Base-by-base conservation (phyloP, 2,113 vertebrate genomes). In the Nipponia nippon region DNA sequence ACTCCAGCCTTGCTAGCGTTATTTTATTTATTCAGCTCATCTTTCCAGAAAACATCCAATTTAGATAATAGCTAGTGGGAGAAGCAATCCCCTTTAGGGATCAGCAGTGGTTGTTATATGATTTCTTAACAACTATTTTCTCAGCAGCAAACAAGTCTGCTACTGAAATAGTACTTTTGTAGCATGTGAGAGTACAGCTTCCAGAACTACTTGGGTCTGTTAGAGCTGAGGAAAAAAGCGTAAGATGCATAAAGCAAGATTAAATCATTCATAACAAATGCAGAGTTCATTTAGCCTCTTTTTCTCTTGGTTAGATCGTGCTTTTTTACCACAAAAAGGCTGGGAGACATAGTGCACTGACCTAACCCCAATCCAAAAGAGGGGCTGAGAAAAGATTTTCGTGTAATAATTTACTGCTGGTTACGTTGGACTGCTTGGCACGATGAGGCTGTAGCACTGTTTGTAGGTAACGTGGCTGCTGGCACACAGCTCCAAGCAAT, bases 1-100 rank as follows among this genome's bases (percentile, higher is more conserved):
- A 72, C 83, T 95, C 78, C 65, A 76, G 85, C 38, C 76, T 95
- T 95, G 92, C 91, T 66, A 81, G 92, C 2, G 0, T 82, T 96
- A 94, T 90, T 97, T 96, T 97, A 96, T 96, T 97, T 97, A 97
- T 97, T 97, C 96, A 97, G 87, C 89, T 95, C 50, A 9, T 96
- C 95, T 96, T 97, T 97, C 94, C 96, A 91, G 95, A 95, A 97
- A 96, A 97, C 90, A 97, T 97, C 92, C 97, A 97, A 97, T 97
- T 98, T 97, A 97, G 97, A 97, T 98, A 97, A 96, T 91, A 94
- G 96, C 93, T 96, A 94, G 90, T 96, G 95, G 95, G 97, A 95
- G 91, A 96, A 97, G 90, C 95, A 97, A 95, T 93, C 85, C 97
- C 93, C 97, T 97, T 97, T 86, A 96, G 96, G 96, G 95, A 97